These are phyloP conservation scores for Pogonomyrmex californicus DNA, from an alignment of 1,140 invertebrate species.

Conservation along the genomic window DNA sequence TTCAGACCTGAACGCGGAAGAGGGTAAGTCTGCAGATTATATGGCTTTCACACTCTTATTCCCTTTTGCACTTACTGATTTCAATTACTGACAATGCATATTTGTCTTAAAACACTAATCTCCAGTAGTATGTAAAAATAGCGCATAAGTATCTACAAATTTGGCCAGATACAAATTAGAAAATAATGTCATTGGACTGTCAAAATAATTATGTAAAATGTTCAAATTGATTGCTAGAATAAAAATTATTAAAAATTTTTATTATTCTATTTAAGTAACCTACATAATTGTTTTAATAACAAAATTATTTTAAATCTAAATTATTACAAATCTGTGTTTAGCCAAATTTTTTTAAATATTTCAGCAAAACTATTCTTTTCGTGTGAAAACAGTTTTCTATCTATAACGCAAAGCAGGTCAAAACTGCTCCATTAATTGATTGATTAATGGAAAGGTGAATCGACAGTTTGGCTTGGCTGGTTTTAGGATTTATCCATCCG, in stretches of 20 bases:
- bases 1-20: slow-evolving; percentile 94
- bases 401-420: background rate
- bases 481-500: background rate
- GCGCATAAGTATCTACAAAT: too few relatives aligned
- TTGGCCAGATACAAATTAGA: too few relatives aligned
- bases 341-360: too few relatives aligned
- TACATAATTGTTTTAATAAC: too few relatives aligned
- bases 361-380: too few relatives aligned
- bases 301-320: too few relatives aligned
- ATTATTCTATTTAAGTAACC: too few relatives aligned
- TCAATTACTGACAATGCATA: background rate
- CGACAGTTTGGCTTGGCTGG: background rate
- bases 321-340: too few relatives aligned
- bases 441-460: background rate
- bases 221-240: too few relatives aligned
- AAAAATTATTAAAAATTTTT: too few relatives aligned
- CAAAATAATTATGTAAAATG: too few relatives aligned
- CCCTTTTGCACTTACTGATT: background rate
- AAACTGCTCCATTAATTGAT: background rate
- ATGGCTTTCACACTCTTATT: slow-evolving; percentile 14
- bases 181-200: too few relatives aligned
- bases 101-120: background rate
- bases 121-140: background rate
- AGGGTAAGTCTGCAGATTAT: slow-evolving; percentile 91
- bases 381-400: background rate